Evolutionary conservation across 2,888 invertebrate species (phyloP).

Genomic region (Tenthredo mesomela): DNA sequence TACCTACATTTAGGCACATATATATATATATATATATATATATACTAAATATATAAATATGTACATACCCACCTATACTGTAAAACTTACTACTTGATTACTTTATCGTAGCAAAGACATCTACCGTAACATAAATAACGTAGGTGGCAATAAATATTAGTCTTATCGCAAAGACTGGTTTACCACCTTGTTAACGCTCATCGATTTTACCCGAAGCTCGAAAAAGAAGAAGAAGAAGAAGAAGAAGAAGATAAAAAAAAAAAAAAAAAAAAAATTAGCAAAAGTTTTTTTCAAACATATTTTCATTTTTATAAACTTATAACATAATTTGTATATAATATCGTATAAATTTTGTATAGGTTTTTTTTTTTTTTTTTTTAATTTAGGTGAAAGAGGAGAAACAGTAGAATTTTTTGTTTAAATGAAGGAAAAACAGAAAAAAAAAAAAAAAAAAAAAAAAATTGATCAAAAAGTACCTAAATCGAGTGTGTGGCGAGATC

Average conservation of each 20-base stretch:
- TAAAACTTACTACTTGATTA: slow-evolving; percentile 12
- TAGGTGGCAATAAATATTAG: slow-evolving; percentile 32
- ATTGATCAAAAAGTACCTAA: not conserved
- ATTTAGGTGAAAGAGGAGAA: too few relatives aligned
- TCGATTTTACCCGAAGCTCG: not conserved
- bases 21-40: not conserved
- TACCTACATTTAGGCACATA: too few relatives aligned
- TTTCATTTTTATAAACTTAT: too few relatives aligned
- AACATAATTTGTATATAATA: too few relatives aligned
- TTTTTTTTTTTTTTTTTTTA: too few relatives aligned
- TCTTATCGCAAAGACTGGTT: slow-evolving; percentile 33
- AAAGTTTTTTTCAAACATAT: too few relatives aligned
- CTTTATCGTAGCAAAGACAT: slow-evolving; percentile 26
- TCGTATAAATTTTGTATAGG: too few relatives aligned
- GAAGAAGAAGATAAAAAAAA: too few relatives aligned
- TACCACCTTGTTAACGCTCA: slow-evolving; percentile 44
- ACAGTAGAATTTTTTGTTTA: not conserved
- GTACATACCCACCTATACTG: not conserved
- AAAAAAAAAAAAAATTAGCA: too few relatives aligned
- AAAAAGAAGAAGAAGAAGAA: too few relatives aligned
- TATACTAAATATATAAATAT: not conserved
- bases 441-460: too few relatives aligned
- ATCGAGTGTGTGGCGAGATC: not conserved
- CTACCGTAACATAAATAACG: slow-evolving; percentile 24
- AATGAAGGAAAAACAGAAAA: not conserved